Percentiles rank a stretch among this genome's conserved stretches.
These are phyloP conservation scores for Amia ocellicauda DNA, from an alignment of 2,113 vertebrate genomes.

Conservation along the genomic window DNA sequence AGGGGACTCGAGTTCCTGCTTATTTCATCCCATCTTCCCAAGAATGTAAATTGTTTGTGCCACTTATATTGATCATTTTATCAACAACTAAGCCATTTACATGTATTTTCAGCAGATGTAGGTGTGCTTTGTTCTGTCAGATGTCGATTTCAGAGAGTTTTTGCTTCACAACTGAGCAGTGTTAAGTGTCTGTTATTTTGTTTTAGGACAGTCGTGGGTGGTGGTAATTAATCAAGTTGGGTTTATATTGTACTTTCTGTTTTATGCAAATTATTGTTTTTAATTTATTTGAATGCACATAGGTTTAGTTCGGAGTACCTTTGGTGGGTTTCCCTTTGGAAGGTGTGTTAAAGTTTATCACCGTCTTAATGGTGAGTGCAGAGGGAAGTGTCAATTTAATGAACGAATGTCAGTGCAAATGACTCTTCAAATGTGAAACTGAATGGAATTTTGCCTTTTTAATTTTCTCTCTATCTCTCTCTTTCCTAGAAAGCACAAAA, in stretches of 20 bases:
- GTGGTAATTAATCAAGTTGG: too few relatives aligned
- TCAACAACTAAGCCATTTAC: background rate
- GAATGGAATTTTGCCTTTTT: conserved; percentile 40
- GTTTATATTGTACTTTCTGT: too few relatives aligned
- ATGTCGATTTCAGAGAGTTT: background rate
- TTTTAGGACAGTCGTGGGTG: too few relatives aligned
- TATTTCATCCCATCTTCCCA: background rate
- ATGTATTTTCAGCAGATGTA: background rate
- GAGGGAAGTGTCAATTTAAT: background rate
- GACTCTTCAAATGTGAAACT: conserved; percentile 68
- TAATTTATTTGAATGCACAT: conserved; percentile 48
- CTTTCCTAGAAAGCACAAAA: conserved; percentile 51
- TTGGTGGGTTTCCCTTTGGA: background rate
- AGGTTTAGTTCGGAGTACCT: background rate
- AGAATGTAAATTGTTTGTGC: background rate
- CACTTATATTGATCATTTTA: conserved; percentile 1
- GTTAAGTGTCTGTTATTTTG: too few relatives aligned
- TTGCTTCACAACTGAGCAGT: background rate
- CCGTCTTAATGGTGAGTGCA: conserved; percentile 5
- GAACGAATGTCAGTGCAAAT: conserved; percentile 45
- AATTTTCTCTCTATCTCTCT: conserved; percentile 18
- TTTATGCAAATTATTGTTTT: conserved; percentile 29
- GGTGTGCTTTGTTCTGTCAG: conserved; percentile 4
- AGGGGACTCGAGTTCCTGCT: too few relatives aligned
- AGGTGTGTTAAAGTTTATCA: too few relatives aligned